Evolutionary conservation across 2,113 vertebrate genomes (phyloP).

Genomic region (Carollia perspicillata): DNA sequence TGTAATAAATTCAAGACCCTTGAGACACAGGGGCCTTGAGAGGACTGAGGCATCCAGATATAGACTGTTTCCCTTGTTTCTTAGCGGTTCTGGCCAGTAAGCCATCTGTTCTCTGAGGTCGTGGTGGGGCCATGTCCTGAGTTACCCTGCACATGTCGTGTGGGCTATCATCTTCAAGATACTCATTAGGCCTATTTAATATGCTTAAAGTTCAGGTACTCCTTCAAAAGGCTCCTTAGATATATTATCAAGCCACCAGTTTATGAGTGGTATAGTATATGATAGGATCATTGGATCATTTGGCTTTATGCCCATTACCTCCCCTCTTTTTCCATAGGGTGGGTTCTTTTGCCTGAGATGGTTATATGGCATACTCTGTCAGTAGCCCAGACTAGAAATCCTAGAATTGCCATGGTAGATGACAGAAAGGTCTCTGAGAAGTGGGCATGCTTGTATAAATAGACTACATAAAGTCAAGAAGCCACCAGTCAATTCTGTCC

Average conservation of each 20-base stretch:
- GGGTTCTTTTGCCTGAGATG: not conserved
- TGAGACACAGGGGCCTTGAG: no score
- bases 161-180: not conserved
- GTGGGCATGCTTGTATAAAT: not conserved
- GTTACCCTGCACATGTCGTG: not conserved
- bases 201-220: not conserved
- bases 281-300: not conserved
- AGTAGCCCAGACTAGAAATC: not conserved
- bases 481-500: not conserved
- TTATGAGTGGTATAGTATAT: not conserved
- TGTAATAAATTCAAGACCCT: no score
- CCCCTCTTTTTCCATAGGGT: not conserved
- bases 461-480: not conserved
- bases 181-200: not conserved
- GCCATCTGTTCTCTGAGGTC: no score
- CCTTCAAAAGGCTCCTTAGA: not conserved
- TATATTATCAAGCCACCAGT: not conserved
- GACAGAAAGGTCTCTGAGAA: not conserved
- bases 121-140: no score
- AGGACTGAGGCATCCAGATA: no score
- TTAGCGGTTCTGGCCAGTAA: no score
- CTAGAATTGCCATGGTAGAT: not conserved
- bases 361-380: not conserved
- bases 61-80: no score
- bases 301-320: not conserved